Evolutionary conservation across 2,113 vertebrate species (phyloP), one percentile per base, ranked within the genome.

Genomic region (Rousettus leschenaultii): DNA sequence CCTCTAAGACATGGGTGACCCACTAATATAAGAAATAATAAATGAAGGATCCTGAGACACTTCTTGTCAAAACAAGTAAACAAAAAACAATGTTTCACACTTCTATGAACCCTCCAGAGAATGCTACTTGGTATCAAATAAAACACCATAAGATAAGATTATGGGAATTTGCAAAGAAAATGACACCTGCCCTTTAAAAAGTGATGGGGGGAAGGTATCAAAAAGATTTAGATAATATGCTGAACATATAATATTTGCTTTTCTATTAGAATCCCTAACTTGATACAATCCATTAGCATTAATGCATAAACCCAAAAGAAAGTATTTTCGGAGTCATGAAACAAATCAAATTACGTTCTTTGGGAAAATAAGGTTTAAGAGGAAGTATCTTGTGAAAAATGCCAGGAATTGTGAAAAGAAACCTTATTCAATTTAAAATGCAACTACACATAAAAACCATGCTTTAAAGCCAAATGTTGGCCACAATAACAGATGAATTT

Each of bases 301-400:
- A 95, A 86, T 38, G n/a, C 24, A 96, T n/a, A 95, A 89, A 93
- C 33, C 4, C 73, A 26, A 90, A 88, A 85, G 30, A 73, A 94
- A 92, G 40, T 93, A 51, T 91, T 93, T 75, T 51, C 43, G 85
- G 74, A 93, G 57, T 59, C 61, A 87, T 48, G 57, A 77, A 43
- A 80, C 22, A 86, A 95, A 93, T 70, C 55, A 95, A 91, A 95
- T 91, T 66, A 90, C 59, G 15, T 68, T 93, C 40, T 91, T 83
- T 79, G 22, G 66, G 89, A 40, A 96, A 94, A 92, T 53, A 83
- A 73, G 21, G 5, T 80, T 95, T 91, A 51, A 65, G 75, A 94
- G 51, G 16, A 94, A 92, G n/a, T 53, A 7, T 55, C 26, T 74
- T 57, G 12, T 89, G 86, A 88, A 95, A 97, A 35, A 84, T 35